A percentile compares a stretch with the other conserved stretches of the same genome.
Evolutionary conservation across 2,888 invertebrate genomes (phyloP).

Genomic region (Drosophila incognita): DNA sequence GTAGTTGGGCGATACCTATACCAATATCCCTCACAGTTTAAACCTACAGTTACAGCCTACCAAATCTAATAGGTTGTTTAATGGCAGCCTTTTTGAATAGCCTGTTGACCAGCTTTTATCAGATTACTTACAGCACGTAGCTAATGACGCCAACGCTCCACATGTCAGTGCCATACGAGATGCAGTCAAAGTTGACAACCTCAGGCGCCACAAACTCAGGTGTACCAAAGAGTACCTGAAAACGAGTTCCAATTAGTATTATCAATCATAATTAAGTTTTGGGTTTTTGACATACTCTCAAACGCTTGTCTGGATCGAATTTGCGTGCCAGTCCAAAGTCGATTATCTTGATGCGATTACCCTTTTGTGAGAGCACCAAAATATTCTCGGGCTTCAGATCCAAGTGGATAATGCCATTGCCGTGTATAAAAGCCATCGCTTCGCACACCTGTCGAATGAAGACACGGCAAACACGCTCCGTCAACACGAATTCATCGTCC

Average conservation of each 20-base stretch:
- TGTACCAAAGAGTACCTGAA: conserved; percentile 95
- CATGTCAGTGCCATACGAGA: conserved; percentile 98
- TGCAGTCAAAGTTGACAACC: conserved; percentile 99
- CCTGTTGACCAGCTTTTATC: not conserved
- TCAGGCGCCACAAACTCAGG: conserved; percentile 99
- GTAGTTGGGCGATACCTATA: no score
- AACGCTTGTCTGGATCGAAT: conserved; percentile 95
- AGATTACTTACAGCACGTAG: conserved; percentile 96
- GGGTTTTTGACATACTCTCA: conserved; percentile 86
- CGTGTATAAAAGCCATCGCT: conserved; percentile 98
- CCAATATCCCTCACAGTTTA: no score
- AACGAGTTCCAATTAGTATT: not conserved
- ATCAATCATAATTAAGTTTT: no score
- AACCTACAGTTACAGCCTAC: not conserved
- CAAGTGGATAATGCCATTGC: conserved; percentile 96
- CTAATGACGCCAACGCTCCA: conserved; percentile 99
- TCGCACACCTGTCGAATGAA: conserved; percentile 99
- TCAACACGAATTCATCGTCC: conserved; percentile 98
- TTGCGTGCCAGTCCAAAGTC: conserved; percentile 98
- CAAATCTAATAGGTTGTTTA: not conserved
- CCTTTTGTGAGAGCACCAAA: conserved; percentile 96
- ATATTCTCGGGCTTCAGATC: conserved; percentile 99
- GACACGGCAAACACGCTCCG: conserved; percentile 97
- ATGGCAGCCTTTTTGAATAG: not conserved
- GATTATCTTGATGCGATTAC: conserved; percentile 99